Conservation (phyloP, 2,797 vertebrate species). For the Bovichtus variegatus region DNA sequence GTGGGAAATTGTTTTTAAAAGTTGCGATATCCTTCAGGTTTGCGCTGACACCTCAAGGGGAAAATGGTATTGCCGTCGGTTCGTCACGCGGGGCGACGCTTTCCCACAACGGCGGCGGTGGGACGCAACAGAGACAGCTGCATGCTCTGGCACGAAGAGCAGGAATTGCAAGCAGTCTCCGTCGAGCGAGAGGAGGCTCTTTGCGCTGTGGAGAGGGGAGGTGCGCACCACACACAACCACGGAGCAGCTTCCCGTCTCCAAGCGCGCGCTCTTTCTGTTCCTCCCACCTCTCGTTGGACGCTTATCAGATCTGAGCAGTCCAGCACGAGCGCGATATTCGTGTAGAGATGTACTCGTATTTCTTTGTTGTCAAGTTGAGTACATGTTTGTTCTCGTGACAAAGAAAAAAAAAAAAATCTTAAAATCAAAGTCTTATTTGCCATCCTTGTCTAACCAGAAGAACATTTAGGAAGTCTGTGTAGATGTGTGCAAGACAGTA, state of each 20-base stretch:
- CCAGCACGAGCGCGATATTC: background rate
- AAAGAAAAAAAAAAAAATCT: background rate
- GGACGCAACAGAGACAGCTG: conserved; percentile 77
- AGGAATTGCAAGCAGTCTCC: conserved; percentile 61
- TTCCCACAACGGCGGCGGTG: conserved; percentile 45
- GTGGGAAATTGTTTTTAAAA: conserved; percentile 53
- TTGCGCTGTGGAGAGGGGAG: conserved; percentile 61
- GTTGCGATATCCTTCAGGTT: conserved; percentile 52
- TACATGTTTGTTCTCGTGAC: background rate
- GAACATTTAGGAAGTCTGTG: background rate
- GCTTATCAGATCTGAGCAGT: conserved; percentile 16
- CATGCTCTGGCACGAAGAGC: conserved; percentile 75
- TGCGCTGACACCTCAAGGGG: conserved; percentile 13
- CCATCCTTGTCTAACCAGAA: background rate
- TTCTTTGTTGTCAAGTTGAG: background rate
- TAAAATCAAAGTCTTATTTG: background rate
- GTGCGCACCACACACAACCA: conserved; percentile 52
- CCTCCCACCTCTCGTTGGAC: conserved; percentile 42
- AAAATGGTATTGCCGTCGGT: conserved; percentile 24
- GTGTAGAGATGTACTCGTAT: background rate
- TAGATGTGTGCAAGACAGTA: background rate
- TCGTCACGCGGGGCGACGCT: conserved; percentile 43
- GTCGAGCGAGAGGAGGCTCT: conserved; percentile 52
- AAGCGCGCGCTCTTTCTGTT: conserved; percentile 50
- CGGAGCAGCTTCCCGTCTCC: conserved; percentile 44